phyloP scores from a whole-genome alignment of 1,140 invertebrate genomes.

The Drosophila carrolli region DNA sequence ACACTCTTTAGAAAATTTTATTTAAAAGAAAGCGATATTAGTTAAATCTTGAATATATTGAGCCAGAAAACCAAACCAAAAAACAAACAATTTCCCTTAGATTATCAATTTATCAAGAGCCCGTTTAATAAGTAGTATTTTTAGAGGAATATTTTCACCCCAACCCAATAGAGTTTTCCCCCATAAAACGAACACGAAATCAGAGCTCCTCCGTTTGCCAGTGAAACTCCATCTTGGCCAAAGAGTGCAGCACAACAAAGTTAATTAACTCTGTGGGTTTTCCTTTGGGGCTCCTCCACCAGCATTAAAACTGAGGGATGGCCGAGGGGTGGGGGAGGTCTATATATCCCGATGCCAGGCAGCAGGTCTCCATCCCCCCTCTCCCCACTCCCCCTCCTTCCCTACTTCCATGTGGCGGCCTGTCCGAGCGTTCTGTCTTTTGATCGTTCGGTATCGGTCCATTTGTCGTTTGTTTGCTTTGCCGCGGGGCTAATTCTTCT shows the following conservation, averaged over 20 bases:
- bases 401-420: slow-evolving; percentile 21
- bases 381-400: not conserved
- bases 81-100: too few species aligned
- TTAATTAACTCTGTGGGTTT: slow-evolving; percentile 82
- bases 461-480: slow-evolving; percentile 83
- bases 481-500: slow-evolving; percentile 77
- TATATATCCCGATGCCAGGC: slow-evolving; percentile 26
- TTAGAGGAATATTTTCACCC: not conserved
- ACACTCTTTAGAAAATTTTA: too few species aligned
- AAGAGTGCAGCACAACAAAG: slow-evolving; percentile 57
- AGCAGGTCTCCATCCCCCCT: slow-evolving; percentile 23
- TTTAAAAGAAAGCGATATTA: too few species aligned
- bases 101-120: too few species aligned
- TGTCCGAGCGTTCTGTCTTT: slow-evolving; percentile 72
- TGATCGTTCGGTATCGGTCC: slow-evolving; percentile 81
- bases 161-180: not conserved
- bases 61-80: too few species aligned
- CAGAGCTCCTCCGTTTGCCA: slow-evolving; percentile 12
- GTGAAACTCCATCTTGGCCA: slow-evolving; percentile 5
- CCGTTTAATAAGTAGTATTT: too few species aligned
- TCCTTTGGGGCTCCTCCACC: slow-evolving; percentile 41
- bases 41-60: too few species aligned
- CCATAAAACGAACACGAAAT: slow-evolving; percentile 1
- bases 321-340: not conserved
- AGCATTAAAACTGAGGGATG: slow-evolving; percentile 7